Percentiles rank a stretch among this genome's conserved stretches.
Evolutionary conservation across 1,140 invertebrate species (phyloP).

Genomic region (Kradibia gibbosae): DNA sequence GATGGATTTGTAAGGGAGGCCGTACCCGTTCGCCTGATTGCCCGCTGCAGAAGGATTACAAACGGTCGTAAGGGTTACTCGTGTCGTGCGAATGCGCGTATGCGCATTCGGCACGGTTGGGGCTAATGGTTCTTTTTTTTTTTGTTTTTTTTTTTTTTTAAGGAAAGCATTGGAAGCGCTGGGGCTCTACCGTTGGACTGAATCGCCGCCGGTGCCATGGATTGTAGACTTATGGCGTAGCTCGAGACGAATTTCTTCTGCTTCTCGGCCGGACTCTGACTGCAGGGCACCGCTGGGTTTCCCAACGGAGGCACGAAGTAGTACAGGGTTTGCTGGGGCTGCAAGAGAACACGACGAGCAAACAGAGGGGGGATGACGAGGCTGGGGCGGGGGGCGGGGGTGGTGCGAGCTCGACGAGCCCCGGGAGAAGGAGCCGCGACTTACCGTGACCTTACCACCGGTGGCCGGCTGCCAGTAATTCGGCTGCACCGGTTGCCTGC

Average conservation of each 20-base stretch:
- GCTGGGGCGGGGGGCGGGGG: no score
- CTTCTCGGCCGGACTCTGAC: constrained; percentile 64
- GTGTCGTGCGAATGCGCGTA: no score
- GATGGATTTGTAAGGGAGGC: constrained; percentile 67
- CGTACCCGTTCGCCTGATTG: constrained; percentile 67
- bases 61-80: no score
- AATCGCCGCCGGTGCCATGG: constrained; percentile 67
- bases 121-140: no score
- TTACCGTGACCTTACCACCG: constrained; percentile 66
- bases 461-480: constrained; percentile 68
- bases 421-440: not conserved
- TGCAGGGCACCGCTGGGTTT: constrained; percentile 61
- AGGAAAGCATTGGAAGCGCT: no score
- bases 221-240: constrained; percentile 68
- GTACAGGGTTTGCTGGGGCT: constrained; percentile 70
- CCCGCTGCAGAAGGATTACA: no score
- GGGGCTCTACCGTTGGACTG: constrained; percentile 67
- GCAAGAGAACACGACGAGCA: constrained; percentile 34
- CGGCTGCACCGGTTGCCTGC: constrained; percentile 61
- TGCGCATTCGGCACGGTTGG: no score
- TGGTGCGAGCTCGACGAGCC: no score
- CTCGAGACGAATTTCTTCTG: constrained; percentile 65
- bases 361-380: no score
- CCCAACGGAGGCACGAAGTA: constrained; percentile 67
- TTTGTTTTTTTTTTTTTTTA: constrained; percentile 31